Evolutionary conservation across 2,113 vertebrate genomes (phyloP), one percentile per base, ranked within the genome.

Genomic region (Atractosteus spatula): DNA sequence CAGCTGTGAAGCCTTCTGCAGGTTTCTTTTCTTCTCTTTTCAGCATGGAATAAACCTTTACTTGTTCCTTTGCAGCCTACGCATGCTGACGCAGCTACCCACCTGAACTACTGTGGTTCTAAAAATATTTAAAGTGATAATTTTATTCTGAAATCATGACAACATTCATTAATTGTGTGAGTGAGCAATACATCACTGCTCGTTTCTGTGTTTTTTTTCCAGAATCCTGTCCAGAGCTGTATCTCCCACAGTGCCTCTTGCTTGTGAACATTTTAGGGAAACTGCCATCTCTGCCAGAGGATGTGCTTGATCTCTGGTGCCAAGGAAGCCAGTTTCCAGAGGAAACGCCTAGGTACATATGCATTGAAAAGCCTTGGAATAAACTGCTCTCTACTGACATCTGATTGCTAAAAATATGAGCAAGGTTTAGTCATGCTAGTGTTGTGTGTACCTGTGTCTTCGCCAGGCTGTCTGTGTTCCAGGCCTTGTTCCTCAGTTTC

Each of bases 241-340:
- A 89, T 70, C 88, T 99, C 41, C 86, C 97, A 4, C 96, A 97
- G 4, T 96, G 95, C 72, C 88, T 95, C 0, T 45, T 98, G 72
- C 83, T 98, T 71, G 77, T 94, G 8, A 90, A 75, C 62, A 69
- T 96, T 66, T 71, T 96, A 91, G 89, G 89, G 68, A 93, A 94
- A 71, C 86, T 99, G 42, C 77, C 83, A 54, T 82, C 84, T 64
- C 94, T 94, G 76, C 81, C 94, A 54, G 90, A 93, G 41, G 92
- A 94, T 12, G 87, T 92, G 47, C 88, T 94, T 71, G 77, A 79
- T 51, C 87, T 97, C 41, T 99, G 96, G 96, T 93, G 87, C 57
- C 63, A 81, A 4, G 91, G 91, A 54, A 92, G 79, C 75, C 87
- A 81, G 68, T 88, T 84, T 71, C 77, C 85, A 3, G 90, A 90